Base-by-base conservation (phyloP, 1,140 invertebrate species). In the Lucilia sericata region DNA sequence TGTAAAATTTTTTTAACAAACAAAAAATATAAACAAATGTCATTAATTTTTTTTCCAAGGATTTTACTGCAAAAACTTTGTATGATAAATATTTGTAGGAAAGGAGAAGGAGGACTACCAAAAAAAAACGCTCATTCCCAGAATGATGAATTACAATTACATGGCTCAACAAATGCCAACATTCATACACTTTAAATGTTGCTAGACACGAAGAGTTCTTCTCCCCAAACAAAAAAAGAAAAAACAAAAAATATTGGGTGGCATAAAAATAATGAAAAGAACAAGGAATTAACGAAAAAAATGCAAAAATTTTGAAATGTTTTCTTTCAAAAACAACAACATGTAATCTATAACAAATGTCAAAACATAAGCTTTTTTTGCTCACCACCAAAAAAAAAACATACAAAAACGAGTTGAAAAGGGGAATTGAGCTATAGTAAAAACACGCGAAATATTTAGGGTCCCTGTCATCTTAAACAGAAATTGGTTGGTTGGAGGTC, bases 301-400 rank as follows among this genome's bases (percentile, higher is more conserved):
- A 25, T 12, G 8, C 25, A 30, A 30, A 30, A 80, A 25, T 76
- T 34, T 13, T 42, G 14, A 42, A n/a, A 17, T 42, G 30, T 55
- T 55, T 55, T 55, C 51, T 55, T 55, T 55, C 51, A 55, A 55
- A 21, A 70, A 78, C n/a, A 80, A 80, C 19, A 51, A 25, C 19
- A 80, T 51, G 76, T 80, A 80, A 51, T 80, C 76, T 80, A 80
- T 80, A 80, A 80, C 76, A 80, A 80, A 80, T 80, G 76, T 80
- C 76, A 80, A 80, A 80, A 80, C 21, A 49, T 80, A 80, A 80
- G 76, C 76, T 51, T 7, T 9, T 42, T 14, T 75, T 75, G 19
- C 70, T 42, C 42, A 60, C 55, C 65, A 70, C 19, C 47, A 10
- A 36, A 75, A 34, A n/a, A 36, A 7, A 47, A 78, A n/a, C n/a